Evolutionary conservation across 2,888 invertebrate species (phyloP).

Genomic region (Sesia bembeciformis): DNA sequence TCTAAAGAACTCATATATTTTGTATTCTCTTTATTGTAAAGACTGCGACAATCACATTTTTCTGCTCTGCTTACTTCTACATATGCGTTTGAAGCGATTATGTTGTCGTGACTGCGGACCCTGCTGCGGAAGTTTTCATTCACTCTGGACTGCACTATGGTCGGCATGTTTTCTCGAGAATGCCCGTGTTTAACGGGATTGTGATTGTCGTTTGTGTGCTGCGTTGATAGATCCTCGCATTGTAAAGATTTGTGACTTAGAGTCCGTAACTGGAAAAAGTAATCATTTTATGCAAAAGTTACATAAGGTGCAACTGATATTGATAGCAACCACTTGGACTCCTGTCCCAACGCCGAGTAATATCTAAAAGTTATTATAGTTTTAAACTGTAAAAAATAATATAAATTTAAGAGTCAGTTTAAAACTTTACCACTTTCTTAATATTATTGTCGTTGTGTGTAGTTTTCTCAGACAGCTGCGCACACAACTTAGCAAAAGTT

Average conservation of each 20-base stretch:
- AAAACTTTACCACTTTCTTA: slow-evolving; percentile 26
- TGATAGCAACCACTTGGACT: no score
- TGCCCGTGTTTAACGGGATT: slow-evolving; percentile 14
- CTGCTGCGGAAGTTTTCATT: slow-evolving; percentile 31
- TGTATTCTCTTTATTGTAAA: slow-evolving; percentile 24
- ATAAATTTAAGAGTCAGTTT: not conserved
- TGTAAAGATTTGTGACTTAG: slow-evolving; percentile 61
- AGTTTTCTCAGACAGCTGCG: slow-evolving; percentile 39
- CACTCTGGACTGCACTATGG: slow-evolving; percentile 32
- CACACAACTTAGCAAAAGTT: slow-evolving; percentile 56
- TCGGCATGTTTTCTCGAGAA: slow-evolving; percentile 28
- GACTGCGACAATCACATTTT: slow-evolving; percentile 25
- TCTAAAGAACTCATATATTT: slow-evolving; percentile 40
- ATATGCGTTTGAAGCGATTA: slow-evolving; percentile 6
- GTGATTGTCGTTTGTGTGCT: slow-evolving; percentile 20
- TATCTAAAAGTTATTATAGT: no score
- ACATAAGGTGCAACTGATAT: no score
- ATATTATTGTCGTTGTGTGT: slow-evolving; percentile 8
- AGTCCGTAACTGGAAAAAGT: slow-evolving; percentile 35
- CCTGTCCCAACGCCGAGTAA: no score
- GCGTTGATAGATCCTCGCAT: slow-evolving; percentile 37
- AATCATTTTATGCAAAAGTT: not conserved
- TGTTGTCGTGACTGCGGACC: slow-evolving; percentile 25
- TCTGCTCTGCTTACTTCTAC: slow-evolving; percentile 14
- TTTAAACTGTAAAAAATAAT: not conserved